phyloP scores from a whole-genome alignment of 1,140 invertebrate species.

The Sminthurides bifidus region DNA sequence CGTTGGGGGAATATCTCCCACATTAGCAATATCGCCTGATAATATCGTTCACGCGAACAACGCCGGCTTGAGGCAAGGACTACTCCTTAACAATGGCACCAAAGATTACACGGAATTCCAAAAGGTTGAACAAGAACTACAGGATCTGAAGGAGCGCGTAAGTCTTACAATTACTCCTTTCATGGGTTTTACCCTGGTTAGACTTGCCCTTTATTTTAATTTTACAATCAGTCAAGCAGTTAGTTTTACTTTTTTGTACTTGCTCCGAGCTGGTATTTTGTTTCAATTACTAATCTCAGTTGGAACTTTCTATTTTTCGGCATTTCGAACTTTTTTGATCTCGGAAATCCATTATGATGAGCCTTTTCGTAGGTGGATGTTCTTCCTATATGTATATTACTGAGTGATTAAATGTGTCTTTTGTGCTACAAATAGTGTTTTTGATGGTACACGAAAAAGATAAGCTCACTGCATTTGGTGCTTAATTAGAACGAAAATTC shows the following conservation, averaged over 20 bases:
- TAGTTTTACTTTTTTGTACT: no score
- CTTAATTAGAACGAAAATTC: neutral
- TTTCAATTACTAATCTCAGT: neutral
- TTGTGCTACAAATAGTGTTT: no score
- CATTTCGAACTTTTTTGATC: no score
- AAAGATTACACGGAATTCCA: slow-evolving; percentile 70
- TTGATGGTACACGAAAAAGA: no score
- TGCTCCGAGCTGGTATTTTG: no score
- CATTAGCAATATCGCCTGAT: slow-evolving; percentile 20
- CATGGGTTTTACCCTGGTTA: neutral
- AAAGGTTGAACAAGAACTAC: slow-evolving; percentile 87
- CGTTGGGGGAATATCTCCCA: slow-evolving; percentile 7
- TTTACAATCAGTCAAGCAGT: neutral
- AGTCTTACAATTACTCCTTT: slow-evolving; percentile 14
- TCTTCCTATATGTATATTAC: no score
- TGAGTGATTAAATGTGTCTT: no score
- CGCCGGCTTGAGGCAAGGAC: slow-evolving; percentile 12
- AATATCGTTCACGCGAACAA: slow-evolving; percentile 29
- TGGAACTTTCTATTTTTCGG: no score
- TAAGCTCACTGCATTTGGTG: no score
- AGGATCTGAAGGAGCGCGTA: slow-evolving; percentile 95
- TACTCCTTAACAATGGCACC: slow-evolving; percentile 71
- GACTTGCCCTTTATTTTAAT: neutral
- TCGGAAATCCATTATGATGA: no score
- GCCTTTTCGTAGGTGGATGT: no score